A percentile compares a stretch with the other conserved stretches of the same genome.
phyloP scores from a whole-genome alignment of 1,140 invertebrate species.

The Sycophila sp. region DNA sequence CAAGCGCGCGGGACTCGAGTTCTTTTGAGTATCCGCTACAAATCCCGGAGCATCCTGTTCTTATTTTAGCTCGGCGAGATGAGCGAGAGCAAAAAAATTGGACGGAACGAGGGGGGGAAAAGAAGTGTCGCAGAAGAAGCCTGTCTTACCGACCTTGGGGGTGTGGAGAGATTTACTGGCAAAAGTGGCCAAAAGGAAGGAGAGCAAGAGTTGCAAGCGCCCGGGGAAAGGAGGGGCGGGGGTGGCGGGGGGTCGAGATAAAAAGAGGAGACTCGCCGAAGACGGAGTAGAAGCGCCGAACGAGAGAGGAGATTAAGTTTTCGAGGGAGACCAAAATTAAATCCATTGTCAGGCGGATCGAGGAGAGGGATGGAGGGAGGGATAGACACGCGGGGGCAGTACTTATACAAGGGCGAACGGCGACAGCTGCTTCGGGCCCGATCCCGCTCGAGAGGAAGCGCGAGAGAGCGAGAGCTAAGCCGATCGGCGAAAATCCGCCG shows the following conservation, averaged over 20 bases:
- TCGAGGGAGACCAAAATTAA: constrained; percentile 42
- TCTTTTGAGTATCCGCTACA: constrained; percentile 31
- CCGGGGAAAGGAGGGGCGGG: not conserved
- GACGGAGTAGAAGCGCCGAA: not conserved
- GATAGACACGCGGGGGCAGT: not conserved
- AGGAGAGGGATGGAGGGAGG: not conserved
- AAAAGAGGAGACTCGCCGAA: constrained; percentile 4
- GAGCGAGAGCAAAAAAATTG: not conserved
- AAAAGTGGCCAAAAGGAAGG: constrained; percentile 29
- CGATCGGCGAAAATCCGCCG: constrained; percentile 31
- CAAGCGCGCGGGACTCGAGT: constrained; percentile 14
- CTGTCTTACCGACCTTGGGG: constrained; percentile 39
- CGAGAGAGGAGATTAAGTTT: constrained; percentile 37
- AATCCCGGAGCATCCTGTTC: constrained; percentile 30
- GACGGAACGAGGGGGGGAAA: not conserved
- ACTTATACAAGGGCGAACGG: constrained; percentile 25
- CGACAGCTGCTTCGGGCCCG: constrained; percentile 30
- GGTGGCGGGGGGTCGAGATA: constrained; percentile 9
- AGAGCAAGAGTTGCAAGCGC: not conserved
- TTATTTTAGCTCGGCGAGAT: constrained; percentile 29
- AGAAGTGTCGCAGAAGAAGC: constrained; percentile 31
- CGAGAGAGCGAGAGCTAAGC: constrained; percentile 1
- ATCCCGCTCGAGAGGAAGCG: not conserved
- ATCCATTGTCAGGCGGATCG: constrained; percentile 34
- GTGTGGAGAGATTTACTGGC: constrained; percentile 35